These are phyloP conservation scores for Anisognathus igniventris DNA, from an alignment of 2,797 vertebrate species.

Conservation along the genomic window DNA sequence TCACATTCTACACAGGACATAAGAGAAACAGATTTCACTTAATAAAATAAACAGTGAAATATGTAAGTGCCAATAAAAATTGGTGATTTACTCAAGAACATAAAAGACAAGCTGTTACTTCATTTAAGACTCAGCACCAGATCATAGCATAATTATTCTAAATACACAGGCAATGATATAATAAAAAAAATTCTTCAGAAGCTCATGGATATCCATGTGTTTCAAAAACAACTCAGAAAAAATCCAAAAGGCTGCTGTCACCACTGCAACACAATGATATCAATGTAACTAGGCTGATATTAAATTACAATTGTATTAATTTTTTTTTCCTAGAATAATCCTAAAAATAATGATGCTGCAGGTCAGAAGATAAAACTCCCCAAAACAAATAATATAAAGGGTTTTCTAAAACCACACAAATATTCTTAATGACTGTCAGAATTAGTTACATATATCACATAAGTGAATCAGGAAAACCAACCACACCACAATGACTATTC, in stretches of 20 bases:
- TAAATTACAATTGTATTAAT: not conserved
- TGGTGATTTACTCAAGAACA: conserved; percentile 54
- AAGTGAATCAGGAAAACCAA: not conserved
- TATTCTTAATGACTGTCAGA: not conserved
- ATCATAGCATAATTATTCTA: conserved; percentile 46
- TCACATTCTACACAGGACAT: conserved; percentile 84
- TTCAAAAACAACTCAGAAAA: not conserved
- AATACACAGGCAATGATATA: conserved; percentile 29
- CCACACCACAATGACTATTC: not conserved
- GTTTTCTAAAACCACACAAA: not conserved
- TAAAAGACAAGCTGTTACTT: conserved; percentile 74
- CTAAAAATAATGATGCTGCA: not conserved
- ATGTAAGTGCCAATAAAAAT: conserved; percentile 64
- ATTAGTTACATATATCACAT: not conserved
- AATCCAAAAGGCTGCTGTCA: not conserved
- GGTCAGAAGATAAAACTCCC: not conserved
- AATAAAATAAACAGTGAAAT: conserved; percentile 67
- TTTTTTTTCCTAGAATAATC: not conserved
- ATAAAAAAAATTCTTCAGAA: conserved; percentile 10
- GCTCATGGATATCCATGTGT: not conserved
- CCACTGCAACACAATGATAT: not conserved
- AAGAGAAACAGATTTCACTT: conserved; percentile 72
- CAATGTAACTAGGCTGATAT: not conserved
- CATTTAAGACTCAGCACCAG: conserved; percentile 54
- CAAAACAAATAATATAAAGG: accelerated